Conservation (phyloP, 2,113 vertebrate genomes). For the Junco hyemalis region DNA sequence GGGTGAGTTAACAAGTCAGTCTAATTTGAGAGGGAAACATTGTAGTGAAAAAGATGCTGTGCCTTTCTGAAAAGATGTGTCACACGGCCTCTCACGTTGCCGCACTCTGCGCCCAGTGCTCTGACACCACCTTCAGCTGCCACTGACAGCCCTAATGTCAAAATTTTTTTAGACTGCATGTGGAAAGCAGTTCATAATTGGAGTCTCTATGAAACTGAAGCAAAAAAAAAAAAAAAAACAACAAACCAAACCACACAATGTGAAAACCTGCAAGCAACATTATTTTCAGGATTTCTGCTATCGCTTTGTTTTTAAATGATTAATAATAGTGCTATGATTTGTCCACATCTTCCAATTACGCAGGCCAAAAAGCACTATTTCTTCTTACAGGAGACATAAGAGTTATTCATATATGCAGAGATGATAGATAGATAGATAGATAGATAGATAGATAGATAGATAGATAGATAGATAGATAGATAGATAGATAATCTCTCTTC, state of each 20-base stretch:
- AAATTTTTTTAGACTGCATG: slow-evolving; percentile 3
- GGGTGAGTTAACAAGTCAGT: slow-evolving; percentile 25
- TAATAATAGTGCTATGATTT: background rate
- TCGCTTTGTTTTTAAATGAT: background rate
- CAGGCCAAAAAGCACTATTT: background rate
- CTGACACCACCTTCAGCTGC: slow-evolving; percentile 37
- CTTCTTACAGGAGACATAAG: background rate
- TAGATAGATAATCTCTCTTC: background rate
- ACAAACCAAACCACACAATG: background rate
- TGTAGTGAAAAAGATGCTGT: background rate
- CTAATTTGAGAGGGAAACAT: slow-evolving; percentile 1
- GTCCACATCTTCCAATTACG: background rate
- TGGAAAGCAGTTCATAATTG: slow-evolving; percentile 25
- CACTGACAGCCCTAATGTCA: slow-evolving; percentile 16
- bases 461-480: too few relatives aligned
- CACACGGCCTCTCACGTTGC: background rate
- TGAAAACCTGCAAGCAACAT: background rate
- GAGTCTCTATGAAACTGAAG: background rate
- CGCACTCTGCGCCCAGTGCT: rapidly evolving
- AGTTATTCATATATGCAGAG: background rate
- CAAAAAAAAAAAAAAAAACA: background rate
- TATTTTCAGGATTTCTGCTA: background rate
- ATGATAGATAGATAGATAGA: background rate
- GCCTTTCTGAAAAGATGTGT: slow-evolving; percentile 4
- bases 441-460: background rate